A percentile compares a stretch with the other conserved stretches of the same genome.
Evolutionary conservation across 2,888 invertebrate genomes (phyloP).

Genomic region (Cataglyphis cursor): DNA sequence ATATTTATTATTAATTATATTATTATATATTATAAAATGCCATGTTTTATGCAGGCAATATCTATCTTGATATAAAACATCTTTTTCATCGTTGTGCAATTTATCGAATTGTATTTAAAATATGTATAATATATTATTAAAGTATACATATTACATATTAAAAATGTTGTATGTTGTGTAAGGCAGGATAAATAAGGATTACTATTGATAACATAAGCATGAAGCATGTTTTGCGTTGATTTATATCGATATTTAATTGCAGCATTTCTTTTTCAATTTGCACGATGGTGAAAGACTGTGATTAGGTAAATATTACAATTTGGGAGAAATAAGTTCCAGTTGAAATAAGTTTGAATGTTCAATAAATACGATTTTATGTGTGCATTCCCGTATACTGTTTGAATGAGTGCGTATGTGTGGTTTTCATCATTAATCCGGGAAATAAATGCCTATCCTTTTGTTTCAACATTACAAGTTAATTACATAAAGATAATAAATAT

Average conservation of each 20-base stretch:
- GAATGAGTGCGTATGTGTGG: not conserved
- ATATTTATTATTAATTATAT: conserved; percentile 12
- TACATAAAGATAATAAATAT: not conserved
- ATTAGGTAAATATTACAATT: conserved; percentile 12
- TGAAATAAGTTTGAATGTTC: not conserved
- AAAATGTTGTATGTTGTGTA: not conserved
- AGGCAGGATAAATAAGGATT: not conserved
- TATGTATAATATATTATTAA: not conserved
- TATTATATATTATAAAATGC: conserved; percentile 61
- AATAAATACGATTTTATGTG: conserved; percentile 1
- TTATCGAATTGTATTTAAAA: not conserved
- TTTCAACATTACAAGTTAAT: not conserved
- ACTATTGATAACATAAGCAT: conserved; percentile 54
- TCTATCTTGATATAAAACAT: conserved; percentile 19
- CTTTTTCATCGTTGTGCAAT: not conserved
- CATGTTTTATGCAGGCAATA: conserved; percentile 43
- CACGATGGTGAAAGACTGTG: conserved; percentile 74
- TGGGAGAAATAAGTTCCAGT: not conserved
- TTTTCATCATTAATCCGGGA: conserved; percentile 36
- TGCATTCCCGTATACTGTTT: not conserved
- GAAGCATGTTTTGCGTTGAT: conserved; percentile 45
- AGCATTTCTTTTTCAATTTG: conserved; percentile 74
- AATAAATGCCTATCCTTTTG: not conserved
- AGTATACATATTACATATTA: not conserved
- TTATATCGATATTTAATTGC: conserved; percentile 40